Conservation (phyloP, 2,888 invertebrate genomes). For the Aphodius granarius region DNA sequence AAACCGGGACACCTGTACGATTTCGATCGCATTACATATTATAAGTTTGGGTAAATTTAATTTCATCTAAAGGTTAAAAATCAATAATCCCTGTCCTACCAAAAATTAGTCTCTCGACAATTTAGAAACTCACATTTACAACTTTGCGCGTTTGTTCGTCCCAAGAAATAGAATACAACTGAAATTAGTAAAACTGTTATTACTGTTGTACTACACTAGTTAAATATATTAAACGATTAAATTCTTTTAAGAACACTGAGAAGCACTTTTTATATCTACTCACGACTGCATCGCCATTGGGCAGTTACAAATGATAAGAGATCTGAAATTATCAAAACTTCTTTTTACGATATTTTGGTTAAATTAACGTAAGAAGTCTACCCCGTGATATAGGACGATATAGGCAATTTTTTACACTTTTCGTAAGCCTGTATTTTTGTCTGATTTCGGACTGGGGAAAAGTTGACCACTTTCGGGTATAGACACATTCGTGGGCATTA, state of each 20-base stretch:
- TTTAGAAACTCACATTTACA: neutral
- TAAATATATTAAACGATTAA: neutral
- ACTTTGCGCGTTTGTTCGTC: neutral
- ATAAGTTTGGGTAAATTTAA: neutral
- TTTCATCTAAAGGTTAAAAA: neutral
- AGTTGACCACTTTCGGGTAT: too few relatives aligned
- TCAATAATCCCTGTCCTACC: neutral
- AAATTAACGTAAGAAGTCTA: neutral
- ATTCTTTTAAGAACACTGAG: neutral
- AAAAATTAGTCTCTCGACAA: neutral
- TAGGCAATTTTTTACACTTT: too few relatives aligned
- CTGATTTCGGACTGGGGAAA: too few relatives aligned
- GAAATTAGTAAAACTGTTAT: neutral
- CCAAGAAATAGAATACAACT: neutral
- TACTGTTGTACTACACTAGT: neutral
- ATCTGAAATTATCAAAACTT: slow-evolving; percentile 24
- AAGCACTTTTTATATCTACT: slow-evolving; percentile 34
- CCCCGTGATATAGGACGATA: too few relatives aligned
- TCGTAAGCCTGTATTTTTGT: too few relatives aligned
- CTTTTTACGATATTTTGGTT: neutral
- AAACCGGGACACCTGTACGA: neutral
- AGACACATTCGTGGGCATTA: too few relatives aligned
- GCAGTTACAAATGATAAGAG: slow-evolving; percentile 43
- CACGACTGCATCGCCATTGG: slow-evolving; percentile 46
- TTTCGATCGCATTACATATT: neutral